Base-by-base conservation (phyloP, 1,140 invertebrate genomes). In the Epicauta chinensis region DNA sequence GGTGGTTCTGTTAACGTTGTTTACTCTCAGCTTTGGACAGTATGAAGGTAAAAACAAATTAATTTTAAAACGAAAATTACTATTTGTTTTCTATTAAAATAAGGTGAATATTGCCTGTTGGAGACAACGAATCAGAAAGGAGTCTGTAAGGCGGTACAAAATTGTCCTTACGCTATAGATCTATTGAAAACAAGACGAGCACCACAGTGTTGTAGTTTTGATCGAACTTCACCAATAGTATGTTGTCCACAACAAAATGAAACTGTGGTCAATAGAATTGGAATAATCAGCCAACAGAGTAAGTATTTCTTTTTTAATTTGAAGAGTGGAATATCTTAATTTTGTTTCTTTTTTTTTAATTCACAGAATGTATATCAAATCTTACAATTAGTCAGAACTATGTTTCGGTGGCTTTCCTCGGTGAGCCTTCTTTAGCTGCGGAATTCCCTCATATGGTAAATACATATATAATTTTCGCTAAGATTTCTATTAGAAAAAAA, bases 401-500 rank as follows among this genome's bases (percentile, higher is more conserved):
- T 32, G 13, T 35, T 34, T 1, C 32, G 45, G 10, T 42, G 29
- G 40, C 44, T 23, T 39, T 55, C 16, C 40, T 39, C 15, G 53
- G 53, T 11, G 45, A 23, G 6, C 23, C 47, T 1, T 49, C 53
- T 9, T 30, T 42, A 3, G 40, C 12, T 10, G 34, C 15, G 42
- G 53, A 51, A 17, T 55, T 55, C 42, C 53, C 53, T 14, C 53
- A 55, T 17, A 55, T 55, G 48, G 53, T 55, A 39, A 32, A 23
- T 23, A n/a, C n/a, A n/a, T n/a, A 2, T 3, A 14, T 6, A 2
- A 12, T 41, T 16, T 1, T 13, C 10, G 9, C 3, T 13, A 9
- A 39, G 10, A 23, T 23, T 23, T 23, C 7, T n/a, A n/a, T n/a
- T n/a, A n/a, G 17, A 23, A 50, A 9, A 16, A 5, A 12, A 12